Conservation (phyloP, 2,797 vertebrate species). For the Onychomys torridus region DNA sequence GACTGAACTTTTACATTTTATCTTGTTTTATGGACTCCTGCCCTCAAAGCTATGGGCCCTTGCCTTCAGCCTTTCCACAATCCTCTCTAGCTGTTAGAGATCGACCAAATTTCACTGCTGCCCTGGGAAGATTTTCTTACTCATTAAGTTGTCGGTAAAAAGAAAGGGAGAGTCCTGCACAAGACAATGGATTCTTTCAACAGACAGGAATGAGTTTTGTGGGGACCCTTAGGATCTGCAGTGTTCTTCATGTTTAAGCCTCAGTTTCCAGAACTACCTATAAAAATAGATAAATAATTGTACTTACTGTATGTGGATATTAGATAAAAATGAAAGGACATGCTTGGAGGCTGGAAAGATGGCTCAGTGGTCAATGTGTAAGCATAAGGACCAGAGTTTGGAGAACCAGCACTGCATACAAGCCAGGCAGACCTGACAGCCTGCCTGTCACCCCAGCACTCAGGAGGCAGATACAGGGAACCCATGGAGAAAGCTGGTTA, state of each 20-base stretch:
- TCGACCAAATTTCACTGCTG: not conserved
- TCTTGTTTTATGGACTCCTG: not conserved
- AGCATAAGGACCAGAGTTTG: not conserved
- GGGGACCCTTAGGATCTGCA: not conserved
- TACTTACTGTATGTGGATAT: not conserved
- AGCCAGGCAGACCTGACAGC: not conserved
- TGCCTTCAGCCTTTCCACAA: not conserved
- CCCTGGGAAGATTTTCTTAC: not conserved
- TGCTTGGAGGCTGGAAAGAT: not conserved
- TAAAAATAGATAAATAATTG: not conserved
- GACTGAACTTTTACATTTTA: not conserved
- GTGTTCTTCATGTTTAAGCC: not conserved
- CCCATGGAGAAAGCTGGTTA: not conserved
- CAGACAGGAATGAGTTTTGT: not conserved
- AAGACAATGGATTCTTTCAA: not conserved
- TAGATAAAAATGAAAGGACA: not conserved
- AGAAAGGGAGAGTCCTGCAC: accelerated
- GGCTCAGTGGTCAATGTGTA: not conserved
- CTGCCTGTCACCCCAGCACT: not conserved
- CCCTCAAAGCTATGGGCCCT: not conserved
- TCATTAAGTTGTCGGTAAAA: not conserved
- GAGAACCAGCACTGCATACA: not conserved
- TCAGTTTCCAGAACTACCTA: constrained; percentile 13
- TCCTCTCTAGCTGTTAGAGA: accelerated
- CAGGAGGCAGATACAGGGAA: not conserved